Evolutionary conservation across 1,140 invertebrate species (phyloP), one percentile per base, ranked within the genome.

Genomic region (Conus betulinus): DNA sequence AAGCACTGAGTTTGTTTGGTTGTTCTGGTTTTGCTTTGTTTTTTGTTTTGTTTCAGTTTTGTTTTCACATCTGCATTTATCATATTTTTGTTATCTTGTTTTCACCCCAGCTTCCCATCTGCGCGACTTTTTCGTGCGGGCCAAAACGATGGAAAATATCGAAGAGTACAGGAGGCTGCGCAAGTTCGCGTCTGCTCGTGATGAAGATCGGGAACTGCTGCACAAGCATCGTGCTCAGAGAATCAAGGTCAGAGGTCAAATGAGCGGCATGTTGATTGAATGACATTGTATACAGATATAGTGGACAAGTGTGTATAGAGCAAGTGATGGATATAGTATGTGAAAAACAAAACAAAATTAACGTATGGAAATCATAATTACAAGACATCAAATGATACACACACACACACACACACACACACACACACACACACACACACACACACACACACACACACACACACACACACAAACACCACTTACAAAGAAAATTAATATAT

Each of bases 61-160:
- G 39, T 39, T 39, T 39, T 39, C 39, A 39, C 39, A 15, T 60
- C 39, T 83, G 78, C 76, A 81, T 53, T 81, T 23, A 23, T 39
- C 39, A 39, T 39, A 39, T 39, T 39, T 39, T 39, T 39, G 39
- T 39, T 39, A 39, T 39, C 39, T 39, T 53, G 5, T 81, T 81
- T 51, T 25, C 82, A 27, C 10, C 20, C 15, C 71, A 87, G 85
- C 27, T 5, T 87, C 85, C 53, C 23, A 76, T 57, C 20, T 92
- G 27, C 55, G 90, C 13, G 88, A 90, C 51, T 93, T 92, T 85
- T 88, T 92, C 23, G 88, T 89, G 5, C 90, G 89, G 89, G 91
- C 90, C 57, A 90, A 89, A 83, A 91, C 91, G 79, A 89, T 93
- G 88, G 91, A 92, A 87, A 89, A 91, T n/a, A 88, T 92, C 51